Base-by-base conservation (phyloP, 2,797 vertebrate genomes). In the Sparus aurata region DNA sequence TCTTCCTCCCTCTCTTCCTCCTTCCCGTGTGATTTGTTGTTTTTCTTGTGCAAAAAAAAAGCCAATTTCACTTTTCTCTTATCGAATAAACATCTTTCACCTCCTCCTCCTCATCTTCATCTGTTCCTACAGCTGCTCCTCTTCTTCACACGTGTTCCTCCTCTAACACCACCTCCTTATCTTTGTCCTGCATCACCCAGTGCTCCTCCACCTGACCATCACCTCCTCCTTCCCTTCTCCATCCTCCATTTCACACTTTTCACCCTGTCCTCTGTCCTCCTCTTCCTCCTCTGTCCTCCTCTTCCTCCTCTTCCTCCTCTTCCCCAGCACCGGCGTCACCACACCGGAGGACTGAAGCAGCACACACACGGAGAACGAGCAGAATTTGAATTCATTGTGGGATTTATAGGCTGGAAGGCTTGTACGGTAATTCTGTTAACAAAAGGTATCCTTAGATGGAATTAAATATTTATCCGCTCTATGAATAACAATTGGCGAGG, bases 381-480 rank as follows among this genome's bases (percentile, higher is more conserved):
- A 72, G 65, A 89, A 91, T 91, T 77, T 93, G 88, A 94, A 94
- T 94, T 94, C 92, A 93, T 93, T 86, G 94, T 83, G 93, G 91
- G 91, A 88, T 83, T 91, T 84, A 83, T 77, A 53, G 85, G 91
- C 87, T 86, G 84, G 89, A 62, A 90, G 86, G 92, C 91, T 92
- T 95, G 94, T 94, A 87, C 91, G 87, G 90, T 95, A 95, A 95
- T 96, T 96, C 94, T 95, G 95, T 95, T 95, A 95, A 96, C 95
- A 96, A 95, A 95, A 95, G 94, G 95, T 96, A 94, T 96, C 94
- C 95, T 96, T 95, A 96, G 95, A 95, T 92, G 85, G 92, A 91
- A 95, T 96, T 90, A 95, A 95, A 95, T 95, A 96, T 96, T 95
- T 90, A 96, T 96, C 92, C 20, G 72, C 87, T 95, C 94, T 93